These are phyloP conservation scores for Mesoligia furuncula DNA, from an alignment of 2,888 invertebrate species.

Conservation along the genomic window DNA sequence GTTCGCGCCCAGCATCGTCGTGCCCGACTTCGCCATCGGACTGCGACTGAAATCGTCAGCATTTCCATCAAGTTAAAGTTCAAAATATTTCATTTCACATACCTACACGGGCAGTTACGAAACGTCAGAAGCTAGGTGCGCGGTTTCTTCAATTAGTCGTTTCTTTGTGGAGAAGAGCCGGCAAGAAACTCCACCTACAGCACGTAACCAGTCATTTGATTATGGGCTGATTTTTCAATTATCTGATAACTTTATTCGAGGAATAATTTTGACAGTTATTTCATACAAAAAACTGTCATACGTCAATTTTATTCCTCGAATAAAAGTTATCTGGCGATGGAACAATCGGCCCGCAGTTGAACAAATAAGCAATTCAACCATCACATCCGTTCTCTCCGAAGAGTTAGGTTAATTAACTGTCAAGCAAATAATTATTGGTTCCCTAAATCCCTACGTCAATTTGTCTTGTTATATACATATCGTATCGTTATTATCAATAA, in stretches of 20 bases:
- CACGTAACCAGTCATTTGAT: not conserved
- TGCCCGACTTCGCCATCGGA: conserved; percentile 59
- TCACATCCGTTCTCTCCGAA: not conserved
- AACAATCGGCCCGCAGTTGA: not conserved
- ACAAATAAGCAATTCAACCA: not conserved
- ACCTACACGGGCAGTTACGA: not conserved
- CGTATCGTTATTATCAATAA: not conserved
- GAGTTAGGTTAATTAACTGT: not conserved
- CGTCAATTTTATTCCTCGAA: no score
- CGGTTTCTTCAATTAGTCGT: not conserved
- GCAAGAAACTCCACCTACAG: not conserved
- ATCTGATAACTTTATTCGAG: no score
- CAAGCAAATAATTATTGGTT: not conserved
- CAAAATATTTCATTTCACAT: not conserved
- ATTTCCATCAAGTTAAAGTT: not conserved
- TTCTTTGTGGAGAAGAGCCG: not conserved
- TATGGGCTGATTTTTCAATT: no score
- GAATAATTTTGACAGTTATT: no score
- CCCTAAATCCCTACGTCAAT: not conserved
- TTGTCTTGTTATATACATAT: not conserved
- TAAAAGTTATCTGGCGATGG: no score
- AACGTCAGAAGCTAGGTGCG: not conserved
- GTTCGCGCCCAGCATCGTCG: conserved; percentile 83
- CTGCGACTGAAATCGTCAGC: conserved; percentile 48
- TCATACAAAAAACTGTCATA: no score